Base-by-base conservation (phyloP, 2,113 vertebrate species). In the Ctenomys sociabilis region DNA sequence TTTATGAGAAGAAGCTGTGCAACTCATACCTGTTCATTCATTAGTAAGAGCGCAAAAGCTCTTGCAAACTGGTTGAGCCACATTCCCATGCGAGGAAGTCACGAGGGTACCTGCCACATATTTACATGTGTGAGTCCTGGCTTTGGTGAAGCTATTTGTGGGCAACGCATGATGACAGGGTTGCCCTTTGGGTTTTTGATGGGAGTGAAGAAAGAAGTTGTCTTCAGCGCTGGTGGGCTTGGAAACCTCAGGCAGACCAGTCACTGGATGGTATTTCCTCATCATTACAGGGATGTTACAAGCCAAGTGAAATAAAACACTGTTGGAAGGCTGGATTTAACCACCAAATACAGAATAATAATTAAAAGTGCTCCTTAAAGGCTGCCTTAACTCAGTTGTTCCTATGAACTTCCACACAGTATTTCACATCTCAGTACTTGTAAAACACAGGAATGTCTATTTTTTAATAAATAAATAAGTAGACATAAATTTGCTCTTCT, bases 21-120 rank as follows among this genome's bases (percentile, higher is more conserved):
- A 90, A 64, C 72, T 95, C 93, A 37, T 45, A 59, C 85, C 52
- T 89, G 68, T 57, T 94, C 90, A 80, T 88, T 94, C 93, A 92
- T 72, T 82, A 43, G 77, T 28, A 24, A 96, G 91, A 90, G 75
- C 4, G 0, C 32, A n/a, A 35, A 61, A 64, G 59, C 70, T 59
- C 30, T 64, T 11, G 40, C 43, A 95, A 96, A 97, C 97, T 83
- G 96, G 97, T 95, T 95, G 83, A 52, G 85, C 59, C 21, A 57
- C 97, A 97, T 98, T 97, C 88, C 87, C 52, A 0, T 1, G 1
- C 45, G 63, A 87, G 92, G 57, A 72, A 92, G 92, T 93, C 90
- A 91, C 82, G 0, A 30, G 85, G 32, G 24, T 43, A 89, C 52
- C 66, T 61, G 72, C 35, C 68, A 43, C 59, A 40, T 35, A 12